Evolutionary conservation across 2,113 vertebrate species (phyloP).

Genomic region (Origma solitaria): DNA sequence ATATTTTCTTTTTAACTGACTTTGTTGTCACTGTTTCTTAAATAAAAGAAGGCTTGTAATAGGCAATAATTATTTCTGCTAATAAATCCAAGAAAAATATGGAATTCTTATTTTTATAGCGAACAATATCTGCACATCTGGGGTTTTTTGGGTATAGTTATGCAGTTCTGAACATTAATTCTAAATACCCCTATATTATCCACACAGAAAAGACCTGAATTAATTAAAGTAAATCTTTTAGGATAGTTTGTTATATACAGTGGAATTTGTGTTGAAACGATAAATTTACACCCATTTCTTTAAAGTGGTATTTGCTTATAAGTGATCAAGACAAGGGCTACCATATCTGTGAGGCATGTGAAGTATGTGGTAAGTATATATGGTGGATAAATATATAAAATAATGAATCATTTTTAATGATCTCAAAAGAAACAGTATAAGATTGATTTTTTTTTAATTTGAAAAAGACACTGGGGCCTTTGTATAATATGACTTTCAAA

Average conservation of each 20-base stretch:
- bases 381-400: background rate
- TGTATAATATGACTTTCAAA: background rate
- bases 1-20: background rate
- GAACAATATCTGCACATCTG: background rate
- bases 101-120: background rate
- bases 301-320: background rate
- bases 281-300: background rate
- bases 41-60: background rate
- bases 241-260: background rate
- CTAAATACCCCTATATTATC: background rate
- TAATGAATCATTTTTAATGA: background rate
- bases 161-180: background rate
- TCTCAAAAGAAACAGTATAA: background rate
- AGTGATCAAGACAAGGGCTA: background rate
- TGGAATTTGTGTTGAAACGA: background rate
- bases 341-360: background rate
- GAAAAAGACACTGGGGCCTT: background rate
- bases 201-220: background rate
- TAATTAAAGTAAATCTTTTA: background rate
- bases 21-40: background rate
- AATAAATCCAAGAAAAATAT: background rate
- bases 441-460: background rate
- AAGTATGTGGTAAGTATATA: background rate
- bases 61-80: background rate
- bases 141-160: fast-evolving